Evolutionary conservation across 2,888 invertebrate genomes (phyloP), one percentile per base, ranked within the genome.

Genomic region (Tipula lateralis): DNA sequence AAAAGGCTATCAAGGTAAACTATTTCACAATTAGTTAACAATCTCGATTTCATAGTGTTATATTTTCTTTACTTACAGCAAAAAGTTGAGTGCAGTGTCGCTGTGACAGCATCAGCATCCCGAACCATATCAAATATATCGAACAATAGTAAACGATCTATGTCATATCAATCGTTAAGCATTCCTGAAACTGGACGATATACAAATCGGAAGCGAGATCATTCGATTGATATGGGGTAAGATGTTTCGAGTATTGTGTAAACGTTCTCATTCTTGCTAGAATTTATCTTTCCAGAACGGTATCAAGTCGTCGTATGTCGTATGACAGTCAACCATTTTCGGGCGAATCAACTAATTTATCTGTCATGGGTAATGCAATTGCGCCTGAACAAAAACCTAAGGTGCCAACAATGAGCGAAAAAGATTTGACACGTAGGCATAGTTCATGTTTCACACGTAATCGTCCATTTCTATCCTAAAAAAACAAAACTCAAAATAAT

Each of bases 321-420:
- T 83, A 85, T 13, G 86, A 86, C 19, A 86, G 86, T 66, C 85
- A 85, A 84, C 84, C 85, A 84, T 84, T 85, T 44, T 85, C 86
- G n/a, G 83, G 84, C 3, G 85, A 82, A 24, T 80, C 84, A 29
- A 86, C 86, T 83, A 86, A 86, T 29, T 88, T 92, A 87, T 91
- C 92, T 66, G 91, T 93, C 86, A 89, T 91, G 87, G 93, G 93
- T 83, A 91, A 91, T 87, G 92, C 92, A 86, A 92, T 92, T 87
- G 90, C 91, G 85, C 92, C 92, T 1, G 92, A 92, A 88, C 89
- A 90, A 87, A 92, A 92, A 88, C 92, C 92, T 84, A 90, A 91
- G 86, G 92, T 91, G 87, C 92, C 91, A 86, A 92, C 92, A 85
- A 92, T 92, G 91, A 92, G 91, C 87, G 92, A 92, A 89, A 90